Base-by-base conservation (phyloP, 2,113 vertebrate species). In the Sinocyclocheilus anophthalmus region DNA sequence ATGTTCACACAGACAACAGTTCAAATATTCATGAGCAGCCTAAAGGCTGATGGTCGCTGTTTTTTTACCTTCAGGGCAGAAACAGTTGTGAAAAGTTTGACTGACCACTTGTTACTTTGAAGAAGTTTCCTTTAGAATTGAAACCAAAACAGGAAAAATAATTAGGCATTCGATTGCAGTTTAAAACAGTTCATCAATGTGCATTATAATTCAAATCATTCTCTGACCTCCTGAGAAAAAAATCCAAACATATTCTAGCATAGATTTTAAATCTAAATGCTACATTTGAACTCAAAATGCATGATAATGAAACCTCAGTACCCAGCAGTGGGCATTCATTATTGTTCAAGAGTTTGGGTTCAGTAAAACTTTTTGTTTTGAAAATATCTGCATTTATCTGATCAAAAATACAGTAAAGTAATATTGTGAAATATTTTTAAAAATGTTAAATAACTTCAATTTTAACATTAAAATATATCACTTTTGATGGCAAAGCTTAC, bases 1-100 rank as follows among this genome's bases (percentile, higher is more conserved):
- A 81, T 50, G n/a, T 67, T 16, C 61, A 67, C 16, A 50, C 8
- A 3, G 12, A 48, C 33, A 81, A 81, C 39, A 81, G 20, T 65
- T 81, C 10, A 81, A 81, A 67, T 81, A 81, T 81, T 67, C 18
- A 81, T 67, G 59, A 65, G 39, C 18, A 67, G 39, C 61, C 42
- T 50, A 39, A 81, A 45, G 37, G 13, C 39, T 65, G 79, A 16
- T 20, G 57, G 3, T 3, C 10, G 30, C 30, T 37, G 16, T 33
- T 10, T 53, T 48, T 63, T 80, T 26, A 24, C 57, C 22, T 63
- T 24, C 13, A 80, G 37, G 57, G 55, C 22, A 76, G 69, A 42
- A 39, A 22, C 0, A 4, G 11, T 22, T 12, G 8, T 37, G 4
- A 37, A 33, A 53, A 10, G 48, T 77, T 0, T 30, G n/a, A 14